Conservation (phyloP, 2,113 vertebrate genomes). For the Pollachius pollachius region DNA sequence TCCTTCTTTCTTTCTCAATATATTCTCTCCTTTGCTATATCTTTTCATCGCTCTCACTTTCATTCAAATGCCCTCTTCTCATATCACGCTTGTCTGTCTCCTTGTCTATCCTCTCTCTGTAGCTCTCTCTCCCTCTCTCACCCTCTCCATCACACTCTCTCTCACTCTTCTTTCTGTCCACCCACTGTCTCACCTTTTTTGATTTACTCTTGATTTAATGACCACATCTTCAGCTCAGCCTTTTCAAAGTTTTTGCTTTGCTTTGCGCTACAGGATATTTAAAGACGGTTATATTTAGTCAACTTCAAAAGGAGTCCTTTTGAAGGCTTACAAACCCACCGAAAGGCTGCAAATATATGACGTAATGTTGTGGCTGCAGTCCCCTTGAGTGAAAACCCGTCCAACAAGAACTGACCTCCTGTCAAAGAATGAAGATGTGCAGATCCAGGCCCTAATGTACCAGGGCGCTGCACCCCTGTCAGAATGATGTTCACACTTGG, state of each 20-base stretch:
- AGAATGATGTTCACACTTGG: constrained; percentile 55
- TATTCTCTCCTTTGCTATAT: background rate
- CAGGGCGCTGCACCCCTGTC: constrained; percentile 56
- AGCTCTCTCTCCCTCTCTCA: too few relatives aligned
- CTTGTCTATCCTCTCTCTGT: too few relatives aligned
- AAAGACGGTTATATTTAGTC: constrained; percentile 21
- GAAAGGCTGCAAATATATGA: constrained; percentile 40
- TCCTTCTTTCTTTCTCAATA: background rate
- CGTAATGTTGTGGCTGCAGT: constrained; percentile 39
- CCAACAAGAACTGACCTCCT: constrained; percentile 41
- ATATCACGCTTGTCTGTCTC: too few relatives aligned
- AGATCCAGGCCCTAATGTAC: constrained; percentile 56
- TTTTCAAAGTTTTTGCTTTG: constrained; percentile 37
- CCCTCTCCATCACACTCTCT: background rate
- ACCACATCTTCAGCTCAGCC: background rate
- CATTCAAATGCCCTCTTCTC: too few relatives aligned
- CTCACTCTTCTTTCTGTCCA: constrained; percentile 11
- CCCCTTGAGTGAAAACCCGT: constrained; percentile 27
- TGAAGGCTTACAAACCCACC: constrained; percentile 28
- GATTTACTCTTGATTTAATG: too few relatives aligned
- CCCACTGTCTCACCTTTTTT: background rate
- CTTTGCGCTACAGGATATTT: constrained; percentile 7
- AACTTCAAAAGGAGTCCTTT: constrained; percentile 21
- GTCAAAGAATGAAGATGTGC: constrained; percentile 57
- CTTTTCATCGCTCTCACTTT: background rate